phyloP scores from a whole-genome alignment of 2,113 vertebrate genomes.

The Engystomops pustulosus region DNA sequence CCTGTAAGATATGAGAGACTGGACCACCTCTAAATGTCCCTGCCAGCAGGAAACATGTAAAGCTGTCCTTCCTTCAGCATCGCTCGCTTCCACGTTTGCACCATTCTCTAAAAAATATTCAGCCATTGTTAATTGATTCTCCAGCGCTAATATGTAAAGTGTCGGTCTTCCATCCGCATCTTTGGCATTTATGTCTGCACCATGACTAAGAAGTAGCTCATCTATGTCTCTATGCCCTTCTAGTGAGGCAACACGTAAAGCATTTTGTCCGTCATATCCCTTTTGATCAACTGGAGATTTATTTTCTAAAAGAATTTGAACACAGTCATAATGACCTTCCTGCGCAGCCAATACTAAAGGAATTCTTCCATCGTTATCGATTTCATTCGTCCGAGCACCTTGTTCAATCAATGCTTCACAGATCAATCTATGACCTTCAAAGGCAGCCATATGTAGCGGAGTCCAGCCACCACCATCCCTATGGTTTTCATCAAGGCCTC shows the following conservation, averaged over 20 bases:
- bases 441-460: constrained; percentile 95
- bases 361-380: constrained; percentile 95
- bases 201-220: constrained; percentile 89
- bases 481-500: constrained; percentile 96
- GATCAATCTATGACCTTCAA: constrained; percentile 94
- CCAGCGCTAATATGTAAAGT: constrained; percentile 93
- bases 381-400: constrained; percentile 92
- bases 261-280: constrained; percentile 94
- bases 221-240: constrained; percentile 95
- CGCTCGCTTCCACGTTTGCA: constrained; percentile 91
- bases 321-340: constrained; percentile 96
- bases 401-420: constrained; percentile 97
- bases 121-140: constrained; percentile 95
- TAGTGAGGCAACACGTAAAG: constrained; percentile 89
- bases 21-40: constrained; percentile 94
- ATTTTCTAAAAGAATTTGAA: constrained; percentile 91
- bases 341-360: constrained; percentile 90
- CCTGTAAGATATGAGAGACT: constrained; percentile 87
- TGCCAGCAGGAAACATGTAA: constrained; percentile 99
- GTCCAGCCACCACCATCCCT: constrained; percentile 97
- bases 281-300: constrained; percentile 91
- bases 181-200: constrained; percentile 90
- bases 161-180: constrained; percentile 96
- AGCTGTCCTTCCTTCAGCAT: constrained; percentile 92
- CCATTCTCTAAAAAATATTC: constrained; percentile 95